phyloP scores from a whole-genome alignment of 2,888 invertebrate species.

The Cheilosia variabilis region DNA sequence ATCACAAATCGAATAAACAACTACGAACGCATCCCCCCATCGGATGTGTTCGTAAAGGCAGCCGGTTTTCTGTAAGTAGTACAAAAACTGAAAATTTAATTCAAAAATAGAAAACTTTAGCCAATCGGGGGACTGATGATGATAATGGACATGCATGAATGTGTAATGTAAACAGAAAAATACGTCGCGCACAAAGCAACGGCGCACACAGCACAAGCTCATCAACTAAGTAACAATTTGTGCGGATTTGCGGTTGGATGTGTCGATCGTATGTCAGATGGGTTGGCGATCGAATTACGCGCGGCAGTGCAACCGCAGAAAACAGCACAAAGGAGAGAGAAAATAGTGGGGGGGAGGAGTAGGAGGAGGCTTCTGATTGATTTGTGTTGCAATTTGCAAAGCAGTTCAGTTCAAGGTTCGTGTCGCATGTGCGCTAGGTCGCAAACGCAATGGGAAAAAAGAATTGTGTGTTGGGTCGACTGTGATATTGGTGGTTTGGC shows the following conservation, averaged over 20 bases:
- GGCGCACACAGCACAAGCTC: not conserved
- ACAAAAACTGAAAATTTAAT: conserved; percentile 67
- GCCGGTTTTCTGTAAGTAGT: conserved; percentile 86
- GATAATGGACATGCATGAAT: not conserved
- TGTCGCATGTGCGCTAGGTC: conserved; percentile 16
- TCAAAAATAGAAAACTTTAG: conserved; percentile 53
- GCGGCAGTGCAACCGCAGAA: conserved; percentile 42
- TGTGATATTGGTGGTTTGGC: conserved; percentile 63
- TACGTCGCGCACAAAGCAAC: not conserved
- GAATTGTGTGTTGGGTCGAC: conserved; percentile 28
- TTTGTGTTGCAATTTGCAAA: conserved; percentile 47
- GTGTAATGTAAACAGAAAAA: not conserved
- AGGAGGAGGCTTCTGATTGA: conserved; percentile 23
- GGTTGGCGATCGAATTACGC: conserved; percentile 43
- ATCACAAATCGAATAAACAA: conserved; percentile 92
- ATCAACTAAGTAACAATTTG: conserved; percentile 44
- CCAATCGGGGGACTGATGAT: conserved; percentile 7
- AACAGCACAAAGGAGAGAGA: conserved; percentile 1
- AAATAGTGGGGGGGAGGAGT: not conserved
- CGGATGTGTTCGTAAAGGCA: conserved; percentile 90
- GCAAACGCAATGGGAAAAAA: not conserved
- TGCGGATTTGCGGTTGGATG: conserved; percentile 52
- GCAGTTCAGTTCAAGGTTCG: conserved; percentile 67
- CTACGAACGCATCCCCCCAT: conserved; percentile 93
- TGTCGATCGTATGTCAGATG: conserved; percentile 54